These are phyloP conservation scores for Datnioides undecimradiatus DNA, from an alignment of 2,113 vertebrate species.

Conservation along the genomic window DNA sequence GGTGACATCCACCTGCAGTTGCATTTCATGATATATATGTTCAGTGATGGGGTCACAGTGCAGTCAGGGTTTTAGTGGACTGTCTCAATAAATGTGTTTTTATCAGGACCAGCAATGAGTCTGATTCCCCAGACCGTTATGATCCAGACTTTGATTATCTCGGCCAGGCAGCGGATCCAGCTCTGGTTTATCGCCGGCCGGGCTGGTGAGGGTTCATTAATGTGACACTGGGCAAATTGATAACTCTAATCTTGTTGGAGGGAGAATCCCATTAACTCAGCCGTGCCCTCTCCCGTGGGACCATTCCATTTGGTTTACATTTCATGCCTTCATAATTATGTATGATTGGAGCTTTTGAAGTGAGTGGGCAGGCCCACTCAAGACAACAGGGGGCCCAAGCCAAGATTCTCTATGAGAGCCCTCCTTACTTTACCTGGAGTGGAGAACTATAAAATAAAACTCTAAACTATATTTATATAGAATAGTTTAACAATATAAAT, in stretches of 20 bases:
- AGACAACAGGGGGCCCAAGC: too few relatives aligned
- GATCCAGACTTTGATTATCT: slow-evolving; percentile 56
- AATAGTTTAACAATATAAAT: too few relatives aligned
- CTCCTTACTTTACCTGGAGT: too few relatives aligned
- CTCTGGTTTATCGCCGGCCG: slow-evolving; percentile 13
- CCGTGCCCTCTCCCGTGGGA: slow-evolving; percentile 23
- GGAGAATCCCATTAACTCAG: slow-evolving; percentile 61
- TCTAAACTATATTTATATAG: too few relatives aligned
- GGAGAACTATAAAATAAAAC: too few relatives aligned
- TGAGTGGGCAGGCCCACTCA: too few relatives aligned
- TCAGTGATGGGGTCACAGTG: not conserved
- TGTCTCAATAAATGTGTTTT: slow-evolving; percentile 36
- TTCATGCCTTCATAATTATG: slow-evolving; percentile 50
- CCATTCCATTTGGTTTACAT: slow-evolving; percentile 33
- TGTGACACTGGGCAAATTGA: slow-evolving; percentile 58
- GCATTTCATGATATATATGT: not conserved
- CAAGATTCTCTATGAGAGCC: too few relatives aligned
- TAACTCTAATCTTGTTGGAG: slow-evolving; percentile 64
- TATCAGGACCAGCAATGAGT: slow-evolving; percentile 16
- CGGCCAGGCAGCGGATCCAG: not conserved
- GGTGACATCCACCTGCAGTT: too few relatives aligned
- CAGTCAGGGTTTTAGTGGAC: not conserved
- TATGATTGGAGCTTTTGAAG: slow-evolving; percentile 29
- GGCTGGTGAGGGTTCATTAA: slow-evolving; percentile 56
- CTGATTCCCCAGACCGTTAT: slow-evolving; percentile 43